Base-by-base conservation (phyloP, 2,113 vertebrate genomes). In the Coracopsis vasa region DNA sequence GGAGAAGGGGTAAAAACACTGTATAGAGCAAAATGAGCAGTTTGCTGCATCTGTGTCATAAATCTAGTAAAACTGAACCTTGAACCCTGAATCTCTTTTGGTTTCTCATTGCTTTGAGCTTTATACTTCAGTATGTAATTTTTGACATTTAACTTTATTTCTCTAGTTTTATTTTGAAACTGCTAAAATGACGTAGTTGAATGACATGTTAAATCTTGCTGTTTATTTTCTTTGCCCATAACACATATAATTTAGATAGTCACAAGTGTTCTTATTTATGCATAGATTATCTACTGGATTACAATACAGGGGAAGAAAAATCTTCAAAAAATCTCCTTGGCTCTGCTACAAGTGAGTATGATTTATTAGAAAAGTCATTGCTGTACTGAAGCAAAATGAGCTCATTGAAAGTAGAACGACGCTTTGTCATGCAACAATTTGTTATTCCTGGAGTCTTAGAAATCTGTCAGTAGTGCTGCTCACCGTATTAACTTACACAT, bases 241-340 rank as follows among this genome's bases (percentile, higher is more conserved):
- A 33, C 18, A 44, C 13, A 4, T 47, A 13, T 66, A 41, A 56
- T 71, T 85, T 39, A 66, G 12, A 27, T 69, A 64, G 58, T 72
- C 33, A 70, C 7, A 2, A 84, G 9, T 71, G 25, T 53, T 74
- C 13, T 92, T 82, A n/a, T 80, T 88, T 95, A 86, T 64, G 29
- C 89, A 61, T 81, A 99, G 99, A 99, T 98, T 99, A 99, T 96
- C 99, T 98, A 3, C 96, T 99, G 75, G 99, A 99, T 92, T 99
- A 99, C 96, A 98, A 98, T 93, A 98, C 98, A 10, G 98, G 98
- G 39, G 99, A 99, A 95, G 99, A 99, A 96, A 99, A 99, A 95
- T 97, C 98, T 72, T 99, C 99, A 37, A 99, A 99, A 97, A 99
- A 99, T 97, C 98, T 99, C 80, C 98, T 99, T 88, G 99, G 99